Base-by-base conservation (phyloP, 2,888 invertebrate genomes). In the Nudaria mundana region DNA sequence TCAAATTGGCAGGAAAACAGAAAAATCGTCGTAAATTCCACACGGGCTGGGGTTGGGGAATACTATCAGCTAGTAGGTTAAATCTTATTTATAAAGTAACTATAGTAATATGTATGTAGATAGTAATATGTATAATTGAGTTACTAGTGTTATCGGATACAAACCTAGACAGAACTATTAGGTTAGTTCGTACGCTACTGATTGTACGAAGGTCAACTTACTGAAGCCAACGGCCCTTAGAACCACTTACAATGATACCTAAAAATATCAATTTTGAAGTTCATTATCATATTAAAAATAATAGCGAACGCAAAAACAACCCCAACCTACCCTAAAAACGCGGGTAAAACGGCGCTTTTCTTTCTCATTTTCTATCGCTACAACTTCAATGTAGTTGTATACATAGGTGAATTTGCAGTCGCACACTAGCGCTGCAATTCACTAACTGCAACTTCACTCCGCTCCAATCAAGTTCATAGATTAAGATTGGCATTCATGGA, bases 391-490 rank as follows among this genome's bases (percentile, higher is more conserved):
- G 56, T 63, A 52, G 51, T 45, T 63, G n/a, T n/a, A n/a, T n/a
- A 78, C 75, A 71, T 74, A 65, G 57, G 78, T 63, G 70, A 55
- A 62, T 63, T 77, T 81, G 78, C 70, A 77, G 57, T 58, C 75
- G 70, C 81, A 73, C 65, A 61, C 71, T 74, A 73, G 80, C 79
- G 83, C 80, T 85, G 86, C 82, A 78, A 56, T 63, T 57, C 58
- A 68, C 64, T 58, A 56, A 76, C 54, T 54, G 68, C 44, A 71
- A 75, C 79, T 84, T 88, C 87, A 65, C 59, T 37, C 37, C 59
- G 63, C 53, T 76, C 62, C 78, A 82, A 84, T 82, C 86, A 86
- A 87, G 86, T 86, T 87, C 87, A 87, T 83, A 86, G 86, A 87
- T 84, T 84, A 82, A 73, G 81, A 86, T 80, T 83, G 83, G 78